These are phyloP conservation scores for Aphyosemion australe DNA, from an alignment of 2,113 vertebrate species.

Conservation along the genomic window DNA sequence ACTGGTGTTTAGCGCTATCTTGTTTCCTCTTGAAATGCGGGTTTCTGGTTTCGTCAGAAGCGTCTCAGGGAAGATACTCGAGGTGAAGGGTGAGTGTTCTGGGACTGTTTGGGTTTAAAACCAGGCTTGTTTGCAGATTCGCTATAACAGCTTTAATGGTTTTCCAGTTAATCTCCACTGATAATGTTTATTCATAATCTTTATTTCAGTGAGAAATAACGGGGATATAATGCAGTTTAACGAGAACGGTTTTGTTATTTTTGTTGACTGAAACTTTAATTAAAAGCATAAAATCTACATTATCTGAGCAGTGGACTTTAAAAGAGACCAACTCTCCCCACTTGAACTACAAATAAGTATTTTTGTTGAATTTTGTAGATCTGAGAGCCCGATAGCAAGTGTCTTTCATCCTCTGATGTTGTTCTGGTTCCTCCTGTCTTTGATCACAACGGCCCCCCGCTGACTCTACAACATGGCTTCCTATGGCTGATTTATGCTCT, in stretches of 20 bases:
- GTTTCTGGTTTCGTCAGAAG: too few species aligned
- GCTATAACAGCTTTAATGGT: too few species aligned
- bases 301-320: neutral
- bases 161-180: too few species aligned
- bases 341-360: neutral
- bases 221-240: too few species aligned
- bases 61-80: too few species aligned
- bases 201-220: too few species aligned
- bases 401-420: neutral
- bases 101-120: too few species aligned
- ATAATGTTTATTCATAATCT: too few species aligned
- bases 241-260: neutral
- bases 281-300: neutral
- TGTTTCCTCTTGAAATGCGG: too few species aligned
- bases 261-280: neutral
- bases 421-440: neutral
- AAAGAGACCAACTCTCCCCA: neutral
- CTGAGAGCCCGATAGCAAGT: neutral
- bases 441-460: neutral
- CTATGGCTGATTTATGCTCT: neutral
- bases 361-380: neutral
- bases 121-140: too few species aligned
- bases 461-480: neutral
- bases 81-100: too few species aligned
- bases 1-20: too few species aligned